These are phyloP conservation scores for Chironomus striatipennis DNA, from an alignment of 1,140 invertebrate genomes.

Conservation along the genomic window DNA sequence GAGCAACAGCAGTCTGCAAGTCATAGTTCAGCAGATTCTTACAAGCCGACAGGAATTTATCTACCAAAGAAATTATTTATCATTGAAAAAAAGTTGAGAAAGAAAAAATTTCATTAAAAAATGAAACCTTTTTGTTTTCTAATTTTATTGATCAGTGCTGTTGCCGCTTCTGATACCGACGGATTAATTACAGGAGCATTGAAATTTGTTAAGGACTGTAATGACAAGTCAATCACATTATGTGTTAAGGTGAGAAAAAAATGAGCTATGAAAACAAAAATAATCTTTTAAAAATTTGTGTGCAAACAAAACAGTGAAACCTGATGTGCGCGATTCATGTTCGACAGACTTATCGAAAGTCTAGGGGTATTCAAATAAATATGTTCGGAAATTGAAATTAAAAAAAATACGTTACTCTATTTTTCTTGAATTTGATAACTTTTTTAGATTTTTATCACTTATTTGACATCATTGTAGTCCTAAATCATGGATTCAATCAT, in stretches of 20 bases:
- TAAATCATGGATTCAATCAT: too few species aligned
- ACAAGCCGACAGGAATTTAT: not conserved
- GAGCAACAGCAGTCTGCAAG: conserved; percentile 24
- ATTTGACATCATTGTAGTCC: too few species aligned
- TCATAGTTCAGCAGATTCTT: conserved; percentile 26
- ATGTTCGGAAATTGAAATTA: too few species aligned
- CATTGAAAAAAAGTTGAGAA: conserved; percentile 29
- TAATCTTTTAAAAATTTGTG: not conserved
- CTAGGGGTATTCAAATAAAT: too few species aligned
- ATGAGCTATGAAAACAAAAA: not conserved
- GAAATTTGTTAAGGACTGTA: conserved; percentile 55
- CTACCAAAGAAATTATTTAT: conserved; percentile 25
- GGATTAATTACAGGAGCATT: conserved; percentile 50
- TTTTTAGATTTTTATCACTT: too few species aligned
- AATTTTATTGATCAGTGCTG: conserved; percentile 44
- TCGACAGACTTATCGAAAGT: too few species aligned
- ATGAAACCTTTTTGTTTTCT: conserved; percentile 48
- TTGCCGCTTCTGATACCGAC: conserved; percentile 41
- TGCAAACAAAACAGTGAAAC: not conserved
- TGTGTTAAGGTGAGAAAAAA: conserved; percentile 56
- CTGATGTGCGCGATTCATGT: too few species aligned
- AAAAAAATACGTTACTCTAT: too few species aligned
- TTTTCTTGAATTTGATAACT: too few species aligned
- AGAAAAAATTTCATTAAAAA: conserved; percentile 31
- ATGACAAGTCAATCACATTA: conserved; percentile 56